Percentiles rank a stretch among this genome's conserved stretches.
Conservation (phyloP, 2,113 vertebrate species). For the Acrocephalus arundinaceus region DNA sequence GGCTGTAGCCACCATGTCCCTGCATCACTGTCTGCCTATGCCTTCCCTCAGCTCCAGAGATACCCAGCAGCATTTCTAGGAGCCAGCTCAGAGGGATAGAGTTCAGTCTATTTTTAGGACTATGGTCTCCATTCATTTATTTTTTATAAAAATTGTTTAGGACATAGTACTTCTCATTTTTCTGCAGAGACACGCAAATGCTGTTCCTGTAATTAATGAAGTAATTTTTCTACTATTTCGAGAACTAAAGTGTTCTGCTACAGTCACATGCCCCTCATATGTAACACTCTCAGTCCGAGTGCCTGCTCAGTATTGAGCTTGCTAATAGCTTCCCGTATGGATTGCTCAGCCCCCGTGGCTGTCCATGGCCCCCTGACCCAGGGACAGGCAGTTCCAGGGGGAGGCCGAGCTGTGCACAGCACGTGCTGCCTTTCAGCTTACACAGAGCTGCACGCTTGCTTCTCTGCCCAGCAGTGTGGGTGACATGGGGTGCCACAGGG, state of each 20-base stretch:
- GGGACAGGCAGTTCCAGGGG: neutral
- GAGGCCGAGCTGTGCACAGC: neutral
- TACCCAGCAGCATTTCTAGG: neutral
- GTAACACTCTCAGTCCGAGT: neutral
- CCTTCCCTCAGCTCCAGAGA: neutral
- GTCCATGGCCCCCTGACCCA: accelerated
- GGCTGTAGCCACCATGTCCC: neutral
- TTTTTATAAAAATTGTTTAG: neutral
- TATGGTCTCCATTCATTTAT: conserved; percentile 2
- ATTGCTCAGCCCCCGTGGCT: neutral
- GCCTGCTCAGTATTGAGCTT: neutral
- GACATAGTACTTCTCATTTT: neutral
- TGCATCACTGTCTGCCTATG: neutral
- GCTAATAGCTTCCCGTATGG: neutral
- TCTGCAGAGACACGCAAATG: neutral
- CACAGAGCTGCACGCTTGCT: neutral
- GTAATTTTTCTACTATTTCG: neutral
- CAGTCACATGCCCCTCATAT: neutral
- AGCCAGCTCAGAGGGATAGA: neutral
- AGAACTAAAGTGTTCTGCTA: neutral
- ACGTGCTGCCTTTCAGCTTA: accelerated
- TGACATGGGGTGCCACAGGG: neutral
- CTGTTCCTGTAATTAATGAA: neutral
- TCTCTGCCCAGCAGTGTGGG: accelerated
- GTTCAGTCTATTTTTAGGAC: conserved; percentile 30